Evolutionary conservation across 2,888 invertebrate genomes (phyloP).

Genomic region (Exephanes ischioxanthus): DNA sequence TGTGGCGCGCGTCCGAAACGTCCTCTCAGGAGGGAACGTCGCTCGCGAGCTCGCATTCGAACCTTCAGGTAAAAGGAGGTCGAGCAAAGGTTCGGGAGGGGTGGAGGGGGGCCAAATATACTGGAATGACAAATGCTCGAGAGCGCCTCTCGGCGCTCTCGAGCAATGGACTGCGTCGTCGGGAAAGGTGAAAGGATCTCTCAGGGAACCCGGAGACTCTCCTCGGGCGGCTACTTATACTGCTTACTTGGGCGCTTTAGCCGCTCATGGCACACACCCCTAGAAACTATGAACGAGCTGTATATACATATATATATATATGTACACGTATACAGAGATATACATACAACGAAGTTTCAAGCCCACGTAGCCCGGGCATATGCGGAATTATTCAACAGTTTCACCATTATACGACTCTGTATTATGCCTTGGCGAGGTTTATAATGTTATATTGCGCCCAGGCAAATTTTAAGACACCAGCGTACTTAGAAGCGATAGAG

Average conservation of each 20-base stretch:
- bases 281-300: constrained; percentile 18
- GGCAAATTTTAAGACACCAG: constrained; percentile 39
- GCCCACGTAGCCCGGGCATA: constrained; percentile 38
- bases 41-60: constrained; percentile 52
- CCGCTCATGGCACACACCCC: constrained; percentile 18
- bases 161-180: constrained; percentile 73
- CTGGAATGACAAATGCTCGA: constrained; percentile 82
- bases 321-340: neutral
- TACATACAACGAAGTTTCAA: constrained; percentile 23
- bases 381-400: constrained; percentile 64
- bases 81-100: constrained; percentile 72
- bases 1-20: constrained; percentile 63
- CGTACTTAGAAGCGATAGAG: constrained; percentile 5
- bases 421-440: constrained; percentile 7
- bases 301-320: constrained; percentile 1
- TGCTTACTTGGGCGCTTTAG: constrained; percentile 33
- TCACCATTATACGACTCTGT: constrained; percentile 49
- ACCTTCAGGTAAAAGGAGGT: constrained; percentile 81
- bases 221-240: constrained; percentile 48
- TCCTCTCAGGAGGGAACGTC: constrained; percentile 71
- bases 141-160: constrained; percentile 23
- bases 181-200: constrained; percentile 81
- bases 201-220: constrained; percentile 52
- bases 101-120: constrained; percentile 74
- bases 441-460: constrained; percentile 44